A percentile compares a stretch with the other conserved stretches of the same genome.
phyloP scores from a whole-genome alignment of 2,797 vertebrate species.

The Nasua narica region DNA sequence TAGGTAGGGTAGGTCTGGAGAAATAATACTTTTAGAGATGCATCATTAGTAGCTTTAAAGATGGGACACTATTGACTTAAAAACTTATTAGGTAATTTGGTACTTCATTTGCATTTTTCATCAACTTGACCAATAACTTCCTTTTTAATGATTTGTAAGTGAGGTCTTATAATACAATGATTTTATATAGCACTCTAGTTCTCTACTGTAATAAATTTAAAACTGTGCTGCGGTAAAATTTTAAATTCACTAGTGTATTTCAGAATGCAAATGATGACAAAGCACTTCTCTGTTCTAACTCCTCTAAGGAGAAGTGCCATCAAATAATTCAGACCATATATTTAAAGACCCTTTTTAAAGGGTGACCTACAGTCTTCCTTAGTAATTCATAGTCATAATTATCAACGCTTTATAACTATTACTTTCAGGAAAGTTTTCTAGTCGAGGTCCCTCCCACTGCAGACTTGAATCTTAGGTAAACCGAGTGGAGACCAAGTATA shows the following conservation, averaged over 20 bases:
- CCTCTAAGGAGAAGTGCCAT: not conserved
- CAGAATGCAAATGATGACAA: not conserved
- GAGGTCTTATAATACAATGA: not conserved
- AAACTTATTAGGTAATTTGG: not conserved
- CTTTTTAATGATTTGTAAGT: constrained; percentile 24
- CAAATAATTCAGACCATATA: not conserved
- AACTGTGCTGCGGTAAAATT: not conserved
- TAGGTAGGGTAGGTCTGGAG: not conserved
- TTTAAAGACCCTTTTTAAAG: constrained; percentile 8
- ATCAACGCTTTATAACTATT: not conserved
- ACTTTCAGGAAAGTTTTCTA: not conserved
- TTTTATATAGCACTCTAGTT: constrained; percentile 15
- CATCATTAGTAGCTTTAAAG: not conserved
- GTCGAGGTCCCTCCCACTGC: not conserved
- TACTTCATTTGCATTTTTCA: not conserved
- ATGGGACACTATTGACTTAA: not conserved
- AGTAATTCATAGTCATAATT: not conserved
- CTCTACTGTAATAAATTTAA: not conserved
- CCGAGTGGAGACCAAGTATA: not conserved
- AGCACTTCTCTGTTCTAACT: not conserved
- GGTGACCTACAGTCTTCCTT: not conserved
- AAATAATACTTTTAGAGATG: not conserved
- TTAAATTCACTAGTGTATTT: not conserved
- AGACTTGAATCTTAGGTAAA: not conserved
- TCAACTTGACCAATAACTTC: not conserved